Evolutionary conservation across 2,888 invertebrate genomes (phyloP), one percentile per base, ranked within the genome.

Genomic region (Panzeria rudis): DNA sequence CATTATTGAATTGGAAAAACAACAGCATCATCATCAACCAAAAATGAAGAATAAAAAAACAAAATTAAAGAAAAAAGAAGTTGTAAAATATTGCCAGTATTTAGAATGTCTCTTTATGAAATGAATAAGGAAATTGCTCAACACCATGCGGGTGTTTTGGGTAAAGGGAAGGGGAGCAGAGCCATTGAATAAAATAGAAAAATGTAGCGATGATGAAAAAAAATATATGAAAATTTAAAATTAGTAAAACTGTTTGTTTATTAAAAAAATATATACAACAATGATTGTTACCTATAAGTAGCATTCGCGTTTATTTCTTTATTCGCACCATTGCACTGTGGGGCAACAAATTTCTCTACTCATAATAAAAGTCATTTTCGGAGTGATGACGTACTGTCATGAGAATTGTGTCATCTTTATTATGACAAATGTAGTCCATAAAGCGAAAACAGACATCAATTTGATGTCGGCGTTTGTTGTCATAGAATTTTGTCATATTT

Each of bases 21-120:
- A 82, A 56, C 69, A 76, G 62, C 44, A 77, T 61, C 68, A 47
- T 78, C 71, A 56, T 15, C 23, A 9, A 50, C 20, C 56, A 25
- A 3, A 56, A 59, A 3, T 17, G 1, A 56, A 59, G 2, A 47
- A 25, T 23, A 50, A 52, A 44, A n/a, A 15, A 44, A 44, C 15
- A n/a, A 44, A 44, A 44, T 3, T 3, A 56, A 50, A 6, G 2
- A 50, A 11, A 50, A 75, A 66, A 71, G 15, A 72, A 59, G 76
- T 76, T 83, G 56, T 71, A 44, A 77, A 72, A 71, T 82, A 82
- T 82, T 82, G 75, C 62, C 75, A 82, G 81, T 82, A 77, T 82
- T 82, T 82, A 71, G 82, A 68, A 81, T 77, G 76, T 76, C 82
- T 83, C 71, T 77, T 54, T 76, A 71, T 82, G 76, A 82, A 71